Percentiles rank a stretch among this genome's conserved stretches.
Conservation (phyloP, 2,888 invertebrate species). For the Lepeophtheirus nordmannii region DNA sequence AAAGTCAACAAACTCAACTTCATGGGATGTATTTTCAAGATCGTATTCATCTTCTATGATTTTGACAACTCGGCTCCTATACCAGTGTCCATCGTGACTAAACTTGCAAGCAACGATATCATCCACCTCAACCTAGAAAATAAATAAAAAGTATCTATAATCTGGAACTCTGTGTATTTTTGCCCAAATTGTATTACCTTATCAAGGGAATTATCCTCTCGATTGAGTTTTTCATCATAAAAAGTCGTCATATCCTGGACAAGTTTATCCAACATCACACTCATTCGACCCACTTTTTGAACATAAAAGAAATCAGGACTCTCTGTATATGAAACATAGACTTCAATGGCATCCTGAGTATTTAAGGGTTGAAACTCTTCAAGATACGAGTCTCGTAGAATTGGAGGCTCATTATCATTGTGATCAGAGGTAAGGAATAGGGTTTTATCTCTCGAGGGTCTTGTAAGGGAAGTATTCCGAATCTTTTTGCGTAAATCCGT, state of each 20-base stretch:
- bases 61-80: conserved; percentile 53
- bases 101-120: conserved; percentile 72
- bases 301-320: conserved; percentile 69
- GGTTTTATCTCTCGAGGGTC: conserved; percentile 24
- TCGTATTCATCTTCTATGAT: conserved; percentile 47
- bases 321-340: conserved; percentile 69
- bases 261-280: conserved; percentile 58
- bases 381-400: background rate
- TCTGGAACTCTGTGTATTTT: background rate
- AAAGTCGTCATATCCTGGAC: conserved; percentile 67
- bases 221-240: conserved; percentile 42
- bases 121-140: conserved; percentile 39
- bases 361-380: conserved; percentile 5
- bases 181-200: conserved; percentile 31
- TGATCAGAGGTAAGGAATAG: conserved; percentile 15
- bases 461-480: conserved; percentile 31
- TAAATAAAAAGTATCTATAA: conserved; percentile 20
- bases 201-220: conserved; percentile 41
- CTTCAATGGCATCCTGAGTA: conserved; percentile 31
- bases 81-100: conserved; percentile 61
- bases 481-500: conserved; percentile 35
- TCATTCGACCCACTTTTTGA: conserved; percentile 52
- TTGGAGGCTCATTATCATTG: background rate
- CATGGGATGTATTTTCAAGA: conserved; percentile 45
- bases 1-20: conserved; percentile 70